Evolutionary conservation across 2,797 vertebrate species (phyloP).

Genomic region (Notolepis coatsorum): DNA sequence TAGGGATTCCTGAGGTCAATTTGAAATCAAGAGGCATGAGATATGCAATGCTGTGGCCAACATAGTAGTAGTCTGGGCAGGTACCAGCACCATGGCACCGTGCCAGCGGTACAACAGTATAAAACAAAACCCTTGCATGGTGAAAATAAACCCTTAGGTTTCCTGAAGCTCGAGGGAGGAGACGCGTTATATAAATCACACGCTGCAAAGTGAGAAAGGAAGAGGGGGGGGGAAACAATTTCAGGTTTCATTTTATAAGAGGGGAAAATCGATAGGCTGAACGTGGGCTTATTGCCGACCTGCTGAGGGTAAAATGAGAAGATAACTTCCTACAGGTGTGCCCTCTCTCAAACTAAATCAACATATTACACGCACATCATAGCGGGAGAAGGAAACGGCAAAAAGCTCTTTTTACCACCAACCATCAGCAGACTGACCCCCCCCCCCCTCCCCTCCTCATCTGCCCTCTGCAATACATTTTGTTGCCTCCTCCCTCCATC

Average conservation of each 20-base stretch:
- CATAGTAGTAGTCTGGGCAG: slow-evolving; percentile 24
- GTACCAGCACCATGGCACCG: slow-evolving; percentile 33
- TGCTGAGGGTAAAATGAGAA: slow-evolving; percentile 65
- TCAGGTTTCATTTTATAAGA: slow-evolving; percentile 76
- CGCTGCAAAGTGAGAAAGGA: slow-evolving; percentile 51
- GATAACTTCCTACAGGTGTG: too few relatives aligned
- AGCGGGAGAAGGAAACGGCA: too few relatives aligned
- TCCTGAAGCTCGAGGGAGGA: slow-evolving; percentile 20
- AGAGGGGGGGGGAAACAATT: slow-evolving; percentile 51
- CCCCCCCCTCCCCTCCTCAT: too few relatives aligned
- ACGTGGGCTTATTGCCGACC: slow-evolving; percentile 70
- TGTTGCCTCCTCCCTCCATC: too few relatives aligned
- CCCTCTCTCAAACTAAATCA: too few relatives aligned
- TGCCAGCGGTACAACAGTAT: slow-evolving; percentile 31
- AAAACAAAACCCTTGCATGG: slow-evolving; percentile 21
- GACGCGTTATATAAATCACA: slow-evolving; percentile 62
- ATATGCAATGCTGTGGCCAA: slow-evolving; percentile 55
- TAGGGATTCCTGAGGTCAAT: slow-evolving; percentile 62
- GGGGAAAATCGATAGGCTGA: slow-evolving; percentile 72
- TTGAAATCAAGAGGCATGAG: slow-evolving; percentile 60
- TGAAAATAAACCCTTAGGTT: slow-evolving; percentile 39
- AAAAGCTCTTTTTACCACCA: too few relatives aligned
- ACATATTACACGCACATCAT: too few relatives aligned
- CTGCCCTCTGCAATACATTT: too few relatives aligned
- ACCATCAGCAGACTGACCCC: too few relatives aligned